These are phyloP conservation scores for Nebria salina DNA, from an alignment of 2,888 invertebrate genomes.

Conservation along the genomic window DNA sequence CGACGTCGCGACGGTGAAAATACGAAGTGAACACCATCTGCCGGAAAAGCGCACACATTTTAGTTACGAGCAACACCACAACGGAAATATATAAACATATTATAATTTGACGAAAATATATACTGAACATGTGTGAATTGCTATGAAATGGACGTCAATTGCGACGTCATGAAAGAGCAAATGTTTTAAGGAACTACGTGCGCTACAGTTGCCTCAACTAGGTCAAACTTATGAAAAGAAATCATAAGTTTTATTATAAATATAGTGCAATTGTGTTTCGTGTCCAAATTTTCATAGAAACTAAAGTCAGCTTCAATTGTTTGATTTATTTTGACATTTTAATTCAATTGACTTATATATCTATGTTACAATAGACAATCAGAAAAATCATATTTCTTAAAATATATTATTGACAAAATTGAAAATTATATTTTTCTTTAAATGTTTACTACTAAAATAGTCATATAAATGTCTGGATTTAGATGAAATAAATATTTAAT, in stretches of 20 bases:
- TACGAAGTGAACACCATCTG: neutral
- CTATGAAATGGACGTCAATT: neutral
- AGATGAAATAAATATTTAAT: neutral
- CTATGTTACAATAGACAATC: no score
- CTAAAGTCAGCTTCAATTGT: neutral
- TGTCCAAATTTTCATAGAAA: neutral
- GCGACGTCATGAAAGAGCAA: neutral
- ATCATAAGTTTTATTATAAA: neutral
- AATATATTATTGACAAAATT: no score
- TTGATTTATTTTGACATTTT: neutral
- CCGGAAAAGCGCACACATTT: neutral
- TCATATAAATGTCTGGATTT: no score
- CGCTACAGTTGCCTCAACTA: neutral
- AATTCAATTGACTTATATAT: no score
- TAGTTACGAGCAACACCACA: neutral
- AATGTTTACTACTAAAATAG: no score
- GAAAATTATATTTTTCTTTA: no score
- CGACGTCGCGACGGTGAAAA: neutral
- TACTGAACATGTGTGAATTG: neutral
- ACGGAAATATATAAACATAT: neutral
- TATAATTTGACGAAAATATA: constrained; percentile 4
- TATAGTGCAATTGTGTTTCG: neutral
- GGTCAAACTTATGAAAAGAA: neutral
- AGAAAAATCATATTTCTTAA: no score
- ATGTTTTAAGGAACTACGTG: neutral